phyloP scores from a whole-genome alignment of 2,888 invertebrate species.

The Microctonus hyperodae region DNA sequence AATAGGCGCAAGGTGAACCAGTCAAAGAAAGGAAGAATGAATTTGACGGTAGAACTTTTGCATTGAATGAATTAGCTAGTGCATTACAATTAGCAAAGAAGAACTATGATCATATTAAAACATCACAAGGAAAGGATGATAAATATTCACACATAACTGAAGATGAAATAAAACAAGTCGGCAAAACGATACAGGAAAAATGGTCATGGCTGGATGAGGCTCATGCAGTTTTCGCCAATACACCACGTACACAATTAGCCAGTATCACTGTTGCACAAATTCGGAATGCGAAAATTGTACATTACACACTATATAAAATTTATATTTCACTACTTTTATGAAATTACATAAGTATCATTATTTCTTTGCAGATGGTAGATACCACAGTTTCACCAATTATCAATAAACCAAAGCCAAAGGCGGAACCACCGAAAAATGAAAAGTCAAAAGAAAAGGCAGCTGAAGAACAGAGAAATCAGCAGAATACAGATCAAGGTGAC shows the following conservation, averaged over 20 bases:
- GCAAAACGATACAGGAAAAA: constrained; percentile 70
- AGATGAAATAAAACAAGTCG: constrained; percentile 82
- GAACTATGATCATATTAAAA: constrained; percentile 74
- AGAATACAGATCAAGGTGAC: constrained; percentile 49
- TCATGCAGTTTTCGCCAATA: constrained; percentile 70
- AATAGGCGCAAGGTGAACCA: constrained; percentile 85
- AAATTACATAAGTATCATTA: neutral
- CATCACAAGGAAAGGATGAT: constrained; percentile 66
- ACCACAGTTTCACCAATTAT: constrained; percentile 73
- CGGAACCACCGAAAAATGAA: constrained; percentile 69
- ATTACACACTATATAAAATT: constrained; percentile 63
- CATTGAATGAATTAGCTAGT: constrained; percentile 81
- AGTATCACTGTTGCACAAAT: constrained; percentile 82
- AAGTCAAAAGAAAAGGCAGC: constrained; percentile 58
- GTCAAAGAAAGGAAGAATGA: constrained; percentile 85
- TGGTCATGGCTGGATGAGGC: constrained; percentile 81
- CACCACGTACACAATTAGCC: constrained; percentile 76
- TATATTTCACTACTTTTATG: neutral
- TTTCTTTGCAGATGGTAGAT: constrained; percentile 65
- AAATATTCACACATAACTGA: constrained; percentile 83
- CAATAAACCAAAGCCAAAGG: constrained; percentile 91
- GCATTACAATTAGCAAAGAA: constrained; percentile 83
- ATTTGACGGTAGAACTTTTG: constrained; percentile 78
- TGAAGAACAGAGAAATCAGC: constrained; percentile 54
- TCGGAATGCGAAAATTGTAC: constrained; percentile 78